These are phyloP conservation scores for Trisateles emortualis DNA, from an alignment of 2,888 invertebrate species.

Conservation along the genomic window DNA sequence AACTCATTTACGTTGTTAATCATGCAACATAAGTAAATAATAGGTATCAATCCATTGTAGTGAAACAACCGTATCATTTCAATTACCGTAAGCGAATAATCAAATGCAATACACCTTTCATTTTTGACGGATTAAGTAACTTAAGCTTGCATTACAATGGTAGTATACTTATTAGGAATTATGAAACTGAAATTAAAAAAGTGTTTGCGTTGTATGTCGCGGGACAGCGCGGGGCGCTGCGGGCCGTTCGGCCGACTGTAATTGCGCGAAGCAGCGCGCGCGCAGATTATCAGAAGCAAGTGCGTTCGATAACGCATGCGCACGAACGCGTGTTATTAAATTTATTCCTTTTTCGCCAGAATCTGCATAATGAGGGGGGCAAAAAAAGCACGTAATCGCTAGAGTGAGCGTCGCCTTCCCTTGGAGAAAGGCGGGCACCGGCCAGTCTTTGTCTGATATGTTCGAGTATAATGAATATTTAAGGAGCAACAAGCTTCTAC, in stretches of 20 bases:
- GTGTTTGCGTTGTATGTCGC: constrained; percentile 16
- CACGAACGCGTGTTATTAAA: constrained; percentile 86
- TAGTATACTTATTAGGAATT: constrained; percentile 59
- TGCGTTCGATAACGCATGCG: constrained; percentile 85
- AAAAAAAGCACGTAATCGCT: constrained; percentile 83
- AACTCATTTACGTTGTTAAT: constrained; percentile 58
- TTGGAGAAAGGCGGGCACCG: constrained; percentile 77
- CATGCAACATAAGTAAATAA: constrained; percentile 60
- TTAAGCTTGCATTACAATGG: constrained; percentile 59
- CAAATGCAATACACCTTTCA: constrained; percentile 64
- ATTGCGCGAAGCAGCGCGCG: constrained; percentile 76
- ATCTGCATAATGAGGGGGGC: constrained; percentile 86
- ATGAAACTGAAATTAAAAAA: constrained; percentile 69
- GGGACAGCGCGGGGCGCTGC: constrained; percentile 28
- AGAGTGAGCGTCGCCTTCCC: constrained; percentile 79
- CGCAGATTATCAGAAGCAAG: constrained; percentile 86
- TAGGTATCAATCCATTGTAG: constrained; percentile 63
- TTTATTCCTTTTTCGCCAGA: constrained; percentile 86
- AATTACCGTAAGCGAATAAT: constrained; percentile 72
- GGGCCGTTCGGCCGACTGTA: constrained; percentile 59
- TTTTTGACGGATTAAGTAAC: constrained; percentile 79
- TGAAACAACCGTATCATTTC: constrained; percentile 73
- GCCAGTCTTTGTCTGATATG: constrained; percentile 68
- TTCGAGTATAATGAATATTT: constrained; percentile 76
- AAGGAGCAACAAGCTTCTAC: constrained; percentile 57